Conservation (phyloP, 2,113 vertebrate genomes). For the Psephotus haematonotus region DNA sequence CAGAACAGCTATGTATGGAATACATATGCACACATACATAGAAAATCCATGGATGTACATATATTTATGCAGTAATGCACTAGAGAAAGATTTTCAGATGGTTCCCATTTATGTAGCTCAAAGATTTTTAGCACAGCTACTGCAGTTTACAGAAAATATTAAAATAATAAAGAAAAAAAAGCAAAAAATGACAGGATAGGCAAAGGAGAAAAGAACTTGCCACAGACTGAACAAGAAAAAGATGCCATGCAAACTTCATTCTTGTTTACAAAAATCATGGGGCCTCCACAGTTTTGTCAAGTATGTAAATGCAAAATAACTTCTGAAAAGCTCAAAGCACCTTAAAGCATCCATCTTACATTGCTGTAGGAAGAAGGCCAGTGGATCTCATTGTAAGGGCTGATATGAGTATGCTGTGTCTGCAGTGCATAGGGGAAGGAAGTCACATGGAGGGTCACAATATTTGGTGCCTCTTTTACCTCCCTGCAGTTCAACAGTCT, state of each 20-base stretch:
- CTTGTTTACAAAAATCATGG: background rate
- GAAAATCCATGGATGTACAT: background rate
- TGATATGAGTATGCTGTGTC: conserved; percentile 92
- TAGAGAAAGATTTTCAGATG: background rate
- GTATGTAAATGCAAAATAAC: background rate
- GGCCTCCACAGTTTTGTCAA: background rate
- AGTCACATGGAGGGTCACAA: conserved; percentile 93
- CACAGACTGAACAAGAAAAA: background rate
- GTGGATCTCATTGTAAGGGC: conserved; percentile 96
- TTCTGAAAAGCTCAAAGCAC: background rate
- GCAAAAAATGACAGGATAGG: background rate
- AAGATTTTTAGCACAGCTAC: background rate
- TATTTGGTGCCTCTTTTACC: conserved; percentile 91
- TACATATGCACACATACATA: background rate
- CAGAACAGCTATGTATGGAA: background rate
- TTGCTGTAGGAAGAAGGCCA: conserved; percentile 89
- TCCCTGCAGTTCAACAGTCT: conserved; percentile 90
- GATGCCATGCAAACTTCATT: background rate
- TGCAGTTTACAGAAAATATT: background rate
- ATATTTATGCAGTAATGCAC: background rate
- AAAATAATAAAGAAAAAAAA: background rate
- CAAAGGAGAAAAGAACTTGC: background rate
- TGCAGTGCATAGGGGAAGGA: conserved; percentile 95
- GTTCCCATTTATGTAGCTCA: background rate
- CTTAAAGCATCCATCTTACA: conserved; percentile 76